Percentiles rank a stretch among this genome's conserved stretches.
Evolutionary conservation across 2,888 invertebrate species (phyloP).

Genomic region (Drosophila kambysellisi): DNA sequence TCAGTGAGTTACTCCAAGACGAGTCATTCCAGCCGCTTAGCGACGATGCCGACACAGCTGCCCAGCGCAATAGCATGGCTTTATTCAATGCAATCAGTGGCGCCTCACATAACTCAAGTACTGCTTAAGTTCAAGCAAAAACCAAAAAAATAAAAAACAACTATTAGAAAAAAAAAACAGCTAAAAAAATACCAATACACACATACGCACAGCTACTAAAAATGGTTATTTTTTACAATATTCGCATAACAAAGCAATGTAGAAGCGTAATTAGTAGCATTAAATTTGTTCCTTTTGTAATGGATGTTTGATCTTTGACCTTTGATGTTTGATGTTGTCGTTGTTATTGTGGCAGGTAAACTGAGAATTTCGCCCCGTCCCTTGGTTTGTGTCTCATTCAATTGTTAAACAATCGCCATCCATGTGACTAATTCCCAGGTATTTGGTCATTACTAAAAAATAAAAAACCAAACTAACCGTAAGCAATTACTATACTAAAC

Average conservation of each 20-base stretch:
- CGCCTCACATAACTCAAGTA: constrained; percentile 92
- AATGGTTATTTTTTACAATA: constrained; percentile 30
- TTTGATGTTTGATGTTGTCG: constrained; percentile 65
- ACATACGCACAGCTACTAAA: constrained; percentile 71
- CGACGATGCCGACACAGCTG: constrained; percentile 86
- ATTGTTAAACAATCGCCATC: constrained; percentile 35
- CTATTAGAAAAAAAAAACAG: constrained; percentile 6
- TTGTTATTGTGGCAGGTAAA: constrained; percentile 74
- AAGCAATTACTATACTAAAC: constrained; percentile 27
- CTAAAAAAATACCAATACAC: constrained; percentile 32
- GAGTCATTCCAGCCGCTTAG: constrained; percentile 88
- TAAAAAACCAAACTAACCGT: constrained; percentile 30
- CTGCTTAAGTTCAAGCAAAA: constrained; percentile 87
- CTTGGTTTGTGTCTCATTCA: constrained; percentile 61
- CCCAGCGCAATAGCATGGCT: constrained; percentile 91
- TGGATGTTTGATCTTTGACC: constrained; percentile 47
- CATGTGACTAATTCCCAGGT: constrained; percentile 60
- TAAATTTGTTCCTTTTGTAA: constrained; percentile 59
- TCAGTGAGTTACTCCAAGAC: constrained; percentile 89
- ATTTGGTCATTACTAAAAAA: constrained; percentile 42
- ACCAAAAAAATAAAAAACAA: not conserved
- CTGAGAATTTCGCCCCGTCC: constrained; percentile 52
- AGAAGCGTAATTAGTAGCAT: constrained; percentile 62
- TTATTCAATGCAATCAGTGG: constrained; percentile 93
- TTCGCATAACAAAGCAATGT: constrained; percentile 63